phyloP scores from a whole-genome alignment of 2,797 vertebrate species.

The Coendou prehensilis region DNA sequence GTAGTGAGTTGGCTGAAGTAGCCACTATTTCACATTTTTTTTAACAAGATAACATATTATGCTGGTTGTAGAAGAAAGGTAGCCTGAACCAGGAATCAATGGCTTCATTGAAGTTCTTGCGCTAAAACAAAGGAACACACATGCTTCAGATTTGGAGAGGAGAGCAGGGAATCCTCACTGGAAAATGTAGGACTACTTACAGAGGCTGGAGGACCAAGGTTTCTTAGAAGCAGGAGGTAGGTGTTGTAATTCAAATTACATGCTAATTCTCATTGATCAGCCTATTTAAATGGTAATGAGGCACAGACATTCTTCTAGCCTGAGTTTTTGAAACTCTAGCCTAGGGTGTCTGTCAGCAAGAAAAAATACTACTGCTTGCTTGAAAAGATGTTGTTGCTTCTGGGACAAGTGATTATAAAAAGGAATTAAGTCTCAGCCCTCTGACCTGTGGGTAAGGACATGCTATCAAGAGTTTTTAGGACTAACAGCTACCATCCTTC shows the following conservation, averaged over 20 bases:
- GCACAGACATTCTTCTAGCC: slow-evolving; percentile 68
- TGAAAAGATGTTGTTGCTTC: slow-evolving; percentile 59
- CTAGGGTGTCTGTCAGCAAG: slow-evolving; percentile 60
- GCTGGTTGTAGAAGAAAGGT: background rate
- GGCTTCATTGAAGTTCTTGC: background rate
- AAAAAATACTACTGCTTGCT: slow-evolving; percentile 45
- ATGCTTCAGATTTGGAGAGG: slow-evolving; percentile 40
- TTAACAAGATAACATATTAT: background rate
- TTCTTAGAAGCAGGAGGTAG: slow-evolving; percentile 64
- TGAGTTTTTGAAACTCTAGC: slow-evolving; percentile 61
- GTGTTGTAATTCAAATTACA: slow-evolving; percentile 79
- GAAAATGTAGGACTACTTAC: slow-evolving; percentile 49
- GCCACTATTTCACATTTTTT: background rate
- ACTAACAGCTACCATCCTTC: background rate
- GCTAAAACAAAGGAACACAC: background rate
- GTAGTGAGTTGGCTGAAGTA: background rate
- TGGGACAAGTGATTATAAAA: slow-evolving; percentile 37
- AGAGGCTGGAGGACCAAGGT: background rate
- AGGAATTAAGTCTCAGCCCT: slow-evolving; percentile 53
- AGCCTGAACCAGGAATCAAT: background rate
- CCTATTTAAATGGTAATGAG: slow-evolving; percentile 85
- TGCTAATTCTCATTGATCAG: slow-evolving; percentile 83
- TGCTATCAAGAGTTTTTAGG: slow-evolving; percentile 1
- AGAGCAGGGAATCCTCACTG: background rate
- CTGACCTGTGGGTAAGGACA: slow-evolving; percentile 37